Evolutionary conservation across 2,113 vertebrate species (phyloP), one percentile per base, ranked within the genome.

Genomic region (Gallinago jamesoni): DNA sequence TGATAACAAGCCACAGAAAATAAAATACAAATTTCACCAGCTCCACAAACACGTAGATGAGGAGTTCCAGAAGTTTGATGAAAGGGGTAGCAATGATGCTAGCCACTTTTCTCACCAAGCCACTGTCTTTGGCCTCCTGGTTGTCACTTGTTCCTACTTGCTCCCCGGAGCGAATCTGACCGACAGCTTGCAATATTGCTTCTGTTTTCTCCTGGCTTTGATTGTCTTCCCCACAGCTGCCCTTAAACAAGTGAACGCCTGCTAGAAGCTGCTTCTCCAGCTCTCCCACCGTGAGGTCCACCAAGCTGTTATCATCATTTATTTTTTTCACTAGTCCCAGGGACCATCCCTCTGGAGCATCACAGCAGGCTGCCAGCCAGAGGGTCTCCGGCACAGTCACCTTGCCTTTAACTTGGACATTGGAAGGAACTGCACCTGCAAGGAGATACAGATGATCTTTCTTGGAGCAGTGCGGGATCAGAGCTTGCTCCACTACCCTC

Each of bases 361-460:
- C 97, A 19, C 98, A 98, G 35, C 98, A 98, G 48, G 98, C 98
- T 14, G 98, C 98, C 84, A 98, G 95, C 98, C 98, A 98, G 9
- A 98, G 92, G 12, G 57, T 94, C 52, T 97, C 96, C 7, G 98
- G 98, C 56, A 98, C 33, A 0, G 97, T 43, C 60, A 98, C 94
- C 63, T 84, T 98, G 96, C 92, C 95, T 31, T 97, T 97, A 9
- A 98, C 67, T 57, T 1, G 94, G 72, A 57, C 28, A 5, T 50
- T 87, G 5, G 98, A 98, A 73, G 98, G 98, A 84, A 98, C 41
- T 0, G 98, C 97, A 0, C 98, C 98, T 1, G 97, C 77, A 28
- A 98, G 23, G 55, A 98, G 82, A n/a, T 97, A 98, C 0, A 98
- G 97, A 35, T 95, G 90, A 15, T 98, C 96, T 56, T 55, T 97